Base-by-base conservation (phyloP, 2,888 invertebrate genomes). In the Spilarctia lutea region DNA sequence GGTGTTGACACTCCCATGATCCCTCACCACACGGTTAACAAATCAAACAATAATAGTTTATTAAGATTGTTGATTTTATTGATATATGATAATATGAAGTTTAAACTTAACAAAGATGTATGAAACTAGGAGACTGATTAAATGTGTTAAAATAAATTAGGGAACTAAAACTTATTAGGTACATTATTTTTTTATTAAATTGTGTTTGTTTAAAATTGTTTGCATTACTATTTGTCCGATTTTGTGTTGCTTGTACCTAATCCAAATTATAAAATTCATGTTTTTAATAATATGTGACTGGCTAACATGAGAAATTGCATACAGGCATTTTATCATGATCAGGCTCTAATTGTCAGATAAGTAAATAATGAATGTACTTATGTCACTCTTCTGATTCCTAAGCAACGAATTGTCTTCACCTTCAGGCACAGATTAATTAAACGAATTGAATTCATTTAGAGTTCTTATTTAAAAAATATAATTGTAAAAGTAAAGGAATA, bases 211-310 rank as follows among this genome's bases (percentile, higher is more conserved):
- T 27, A 73, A 66, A 66, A 78, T 71, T 39, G 65, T 73, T 20
- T 74, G 60, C 20, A 78, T 35, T 27, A 79, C 35, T 20, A 52
- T 52, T 73, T 75, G 60, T 24, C 75, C 73, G 52, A 76, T 39
- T n/a, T 73, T 70, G 68, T 78, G 70, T 71, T 82, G 80, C 18
- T 63, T 56, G 71, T 78, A 79, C 30, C 74, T 81, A 0, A 76
- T 24, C 81, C 76, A 81, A 72, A 79, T 75, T 33, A 69, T 69
- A 33, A 72, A 69, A 52, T 75, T 33, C 42, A 74, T 24, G 42
- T 70, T 66, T 10, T 56, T 35, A 33, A 27, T 65, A 70, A 42
- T n/a, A 16, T 45, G 69, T 33, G 65, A 52, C 11, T 73, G 65
- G 27, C 69, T 65, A 16, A 72, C 67, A 42, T 52, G 30, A 18